Percentiles rank a stretch among this genome's conserved stretches.
These are phyloP conservation scores for Hyla sarda DNA, from an alignment of 2,113 vertebrate genomes.

Conservation along the genomic window DNA sequence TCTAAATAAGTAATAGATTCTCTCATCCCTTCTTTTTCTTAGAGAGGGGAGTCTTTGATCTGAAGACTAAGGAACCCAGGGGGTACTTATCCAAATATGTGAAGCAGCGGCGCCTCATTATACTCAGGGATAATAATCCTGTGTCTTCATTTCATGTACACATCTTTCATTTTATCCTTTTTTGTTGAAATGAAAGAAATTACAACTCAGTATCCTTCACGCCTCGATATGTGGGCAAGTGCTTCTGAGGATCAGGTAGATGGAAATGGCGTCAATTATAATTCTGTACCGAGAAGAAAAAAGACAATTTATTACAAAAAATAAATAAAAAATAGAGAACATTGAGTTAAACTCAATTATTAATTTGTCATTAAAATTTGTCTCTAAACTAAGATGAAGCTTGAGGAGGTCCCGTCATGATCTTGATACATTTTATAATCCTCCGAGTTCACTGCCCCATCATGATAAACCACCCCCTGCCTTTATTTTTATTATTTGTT, in stretches of 20 bases:
- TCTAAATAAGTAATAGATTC: constrained; percentile 47
- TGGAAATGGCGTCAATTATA: constrained; percentile 12
- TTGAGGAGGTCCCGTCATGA: no score
- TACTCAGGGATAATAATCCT: constrained; percentile 27
- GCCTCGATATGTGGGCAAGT: constrained; percentile 33
- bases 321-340: background rate
- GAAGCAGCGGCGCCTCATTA: constrained; percentile 32
- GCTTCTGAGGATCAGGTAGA: background rate
- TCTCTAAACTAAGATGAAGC: background rate
- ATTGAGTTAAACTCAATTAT: background rate
- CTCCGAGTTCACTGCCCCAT: no score
- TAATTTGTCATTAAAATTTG: background rate
- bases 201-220: constrained; percentile 5
- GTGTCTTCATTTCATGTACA: constrained; percentile 25
- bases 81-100: constrained; percentile 36
- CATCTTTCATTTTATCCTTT: constrained; percentile 34
- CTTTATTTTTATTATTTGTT: no score
- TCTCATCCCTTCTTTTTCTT: constrained; percentile 4
- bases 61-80: constrained; percentile 20
- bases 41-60: constrained; percentile 20
- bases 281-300: background rate
- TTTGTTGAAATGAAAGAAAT: constrained; percentile 35
- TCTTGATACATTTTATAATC: no score
- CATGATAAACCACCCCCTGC: no score
- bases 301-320: background rate